Base-by-base conservation (phyloP, 1,140 invertebrate genomes). In the Dendroctonus ponderosae region DNA sequence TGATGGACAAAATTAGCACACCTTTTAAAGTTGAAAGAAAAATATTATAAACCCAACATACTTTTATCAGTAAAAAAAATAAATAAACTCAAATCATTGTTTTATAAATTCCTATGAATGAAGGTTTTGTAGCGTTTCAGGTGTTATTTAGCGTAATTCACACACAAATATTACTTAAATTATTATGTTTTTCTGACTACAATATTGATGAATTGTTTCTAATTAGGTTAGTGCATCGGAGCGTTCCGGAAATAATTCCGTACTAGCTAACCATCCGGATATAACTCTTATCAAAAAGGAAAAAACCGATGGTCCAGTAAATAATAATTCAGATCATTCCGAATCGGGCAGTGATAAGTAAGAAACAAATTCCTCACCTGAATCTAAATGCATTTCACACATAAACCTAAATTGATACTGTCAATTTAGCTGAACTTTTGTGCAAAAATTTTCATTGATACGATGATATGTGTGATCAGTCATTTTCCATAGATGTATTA, bases 281-380 rank as follows among this genome's bases (percentile, higher is more conserved):
- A 85, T 86, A 39, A 85, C 85, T 40, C 85, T 86, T 59, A 83
- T 86, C 9, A 86, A 86, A 67, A 83, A 84, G 53, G 84, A 86
- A 64, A 81, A 77, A 67, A 72, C 77, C n/a, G 53, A 56, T 69
- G 78, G 78, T 8, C 82, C 81, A 70, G 71, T 81, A 42, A 84
- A 84, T 56, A 79, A 78, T 65, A 77, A 79, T 67, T 75, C 77
- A 37, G 77, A 79, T 75, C 76, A 78, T 78, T 77, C 76, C 74
- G 73, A 76, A 51, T 72, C 66, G 49, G 69, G 66, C 63, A 71
- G 68, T 61, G 74, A 75, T 59, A 75, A 70, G 61, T 62, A 54
- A 72, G 8, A 11, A 12, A 46, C 8, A 12, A 53, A 14, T 37
- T 52, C 42, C 49, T 52, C 9, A 59, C 39, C 39, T 43, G 38